Percentiles rank a stretch among this genome's conserved stretches.
Evolutionary conservation across 2,797 vertebrate genomes (phyloP).

Genomic region (Gymnopithys bicolor): DNA sequence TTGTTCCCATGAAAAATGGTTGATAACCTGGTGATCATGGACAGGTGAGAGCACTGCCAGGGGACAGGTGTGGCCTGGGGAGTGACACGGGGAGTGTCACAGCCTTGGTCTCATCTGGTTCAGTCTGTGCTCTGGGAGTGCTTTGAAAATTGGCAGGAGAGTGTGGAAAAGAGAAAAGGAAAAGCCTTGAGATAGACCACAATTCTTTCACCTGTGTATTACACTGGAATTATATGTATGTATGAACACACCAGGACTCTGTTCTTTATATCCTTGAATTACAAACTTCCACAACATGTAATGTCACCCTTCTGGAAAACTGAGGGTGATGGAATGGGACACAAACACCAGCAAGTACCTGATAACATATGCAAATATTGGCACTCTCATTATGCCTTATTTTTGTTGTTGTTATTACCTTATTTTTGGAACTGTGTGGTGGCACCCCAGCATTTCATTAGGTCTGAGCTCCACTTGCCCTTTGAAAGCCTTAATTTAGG

Average conservation of each 20-base stretch:
- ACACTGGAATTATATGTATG: neutral
- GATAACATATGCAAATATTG: neutral
- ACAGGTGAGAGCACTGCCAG: neutral
- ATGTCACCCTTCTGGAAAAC: neutral
- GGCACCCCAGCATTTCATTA: neutral
- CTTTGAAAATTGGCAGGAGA: conserved; percentile 50
- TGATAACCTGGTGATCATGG: neutral
- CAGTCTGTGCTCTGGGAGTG: conserved; percentile 5
- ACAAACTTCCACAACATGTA: neutral
- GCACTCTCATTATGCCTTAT: fast-evolving
- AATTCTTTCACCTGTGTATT: conserved; percentile 19
- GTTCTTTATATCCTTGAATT: conserved; percentile 1
- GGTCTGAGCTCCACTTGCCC: neutral
- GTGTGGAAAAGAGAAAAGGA: conserved; percentile 37
- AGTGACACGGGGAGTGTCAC: neutral
- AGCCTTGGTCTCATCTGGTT: neutral
- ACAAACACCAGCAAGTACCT: neutral
- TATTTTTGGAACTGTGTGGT: neutral
- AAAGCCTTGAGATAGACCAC: conserved; percentile 50
- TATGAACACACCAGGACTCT: neutral
- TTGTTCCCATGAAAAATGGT: neutral
- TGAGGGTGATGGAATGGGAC: neutral
- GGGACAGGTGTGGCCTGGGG: neutral
- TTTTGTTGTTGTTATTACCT: neutral
- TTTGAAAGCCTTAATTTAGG: neutral